phyloP scores from a whole-genome alignment of 1,140 invertebrate genomes.

The Aricia agestis region DNA sequence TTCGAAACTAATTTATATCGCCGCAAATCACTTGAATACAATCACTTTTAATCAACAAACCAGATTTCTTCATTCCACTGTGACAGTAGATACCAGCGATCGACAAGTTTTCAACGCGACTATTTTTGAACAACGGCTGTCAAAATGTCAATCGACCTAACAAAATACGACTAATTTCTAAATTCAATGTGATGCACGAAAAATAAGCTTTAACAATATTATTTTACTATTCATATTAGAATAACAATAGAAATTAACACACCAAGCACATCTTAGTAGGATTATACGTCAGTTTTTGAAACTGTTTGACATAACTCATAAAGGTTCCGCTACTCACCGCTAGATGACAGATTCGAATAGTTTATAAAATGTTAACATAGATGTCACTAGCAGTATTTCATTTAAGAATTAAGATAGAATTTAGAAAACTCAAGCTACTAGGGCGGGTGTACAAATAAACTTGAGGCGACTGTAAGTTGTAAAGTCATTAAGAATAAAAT shows the following conservation, averaged over 20 bases:
- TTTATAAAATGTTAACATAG: neutral
- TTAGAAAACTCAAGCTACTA: too few relatives aligned
- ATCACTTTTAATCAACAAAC: conserved; percentile 71
- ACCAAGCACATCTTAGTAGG: neutral
- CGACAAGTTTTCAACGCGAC: conserved; percentile 34
- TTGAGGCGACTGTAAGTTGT: too few relatives aligned
- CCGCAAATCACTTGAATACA: conserved; percentile 55
- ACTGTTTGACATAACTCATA: conserved; percentile 21
- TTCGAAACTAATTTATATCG: conserved; percentile 69
- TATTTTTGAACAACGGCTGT: conserved; percentile 35
- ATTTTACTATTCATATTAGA: neutral
- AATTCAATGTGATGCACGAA: neutral
- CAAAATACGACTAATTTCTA: conserved; percentile 19
- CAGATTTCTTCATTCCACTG: conserved; percentile 69
- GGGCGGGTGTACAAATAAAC: too few relatives aligned
- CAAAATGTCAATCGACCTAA: conserved; percentile 38
- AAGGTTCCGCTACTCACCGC: conserved; percentile 33
- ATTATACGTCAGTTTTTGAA: neutral
- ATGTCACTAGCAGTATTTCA: neutral
- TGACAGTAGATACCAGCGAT: conserved; percentile 33
- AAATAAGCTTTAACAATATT: neutral
- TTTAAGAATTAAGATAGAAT: too few relatives aligned
- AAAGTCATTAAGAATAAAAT: too few relatives aligned
- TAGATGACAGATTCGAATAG: conserved; percentile 31
- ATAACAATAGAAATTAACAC: neutral